Evolutionary conservation across 2,888 invertebrate genomes (phyloP).

Genomic region (Rhabditophanes sp.): DNA sequence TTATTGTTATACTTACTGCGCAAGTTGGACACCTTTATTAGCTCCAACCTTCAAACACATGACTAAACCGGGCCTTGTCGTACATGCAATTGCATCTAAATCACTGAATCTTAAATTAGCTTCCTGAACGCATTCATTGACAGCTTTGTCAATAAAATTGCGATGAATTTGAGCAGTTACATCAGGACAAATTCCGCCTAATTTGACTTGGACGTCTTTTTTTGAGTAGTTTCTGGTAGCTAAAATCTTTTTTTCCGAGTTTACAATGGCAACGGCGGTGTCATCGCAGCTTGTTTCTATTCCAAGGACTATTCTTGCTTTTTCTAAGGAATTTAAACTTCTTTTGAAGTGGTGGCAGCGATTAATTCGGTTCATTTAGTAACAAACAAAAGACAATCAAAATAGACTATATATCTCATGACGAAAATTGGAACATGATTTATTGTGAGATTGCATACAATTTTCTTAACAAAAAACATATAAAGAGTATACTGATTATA

Average conservation of each 20-base stretch:
- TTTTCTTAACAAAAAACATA: no score
- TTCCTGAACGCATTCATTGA: slow-evolving; percentile 20
- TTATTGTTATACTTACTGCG: slow-evolving; percentile 15
- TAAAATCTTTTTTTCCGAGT: slow-evolving; percentile 8
- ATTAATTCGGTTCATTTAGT: background rate
- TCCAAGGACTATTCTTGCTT: background rate
- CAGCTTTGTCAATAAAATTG: slow-evolving; percentile 17
- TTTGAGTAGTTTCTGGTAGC: slow-evolving; percentile 5
- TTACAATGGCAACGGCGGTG: slow-evolving; percentile 30
- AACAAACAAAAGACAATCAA: no score
- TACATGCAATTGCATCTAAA: slow-evolving; percentile 30
- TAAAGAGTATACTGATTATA: no score
- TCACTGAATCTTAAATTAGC: slow-evolving; percentile 13
- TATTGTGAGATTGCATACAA: no score
- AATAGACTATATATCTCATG: no score
- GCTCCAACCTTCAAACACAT: slow-evolving; percentile 39
- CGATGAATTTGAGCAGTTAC: slow-evolving; percentile 20
- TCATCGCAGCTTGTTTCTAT: slow-evolving; percentile 44
- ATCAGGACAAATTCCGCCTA: slow-evolving; percentile 29
- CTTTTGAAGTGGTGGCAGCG: background rate
- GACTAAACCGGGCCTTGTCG: slow-evolving; percentile 33
- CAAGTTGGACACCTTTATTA: slow-evolving; percentile 22
- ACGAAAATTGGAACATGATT: no score
- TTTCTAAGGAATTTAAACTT: slow-evolving; percentile 1
- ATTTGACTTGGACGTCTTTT: slow-evolving; percentile 7